Evolutionary conservation across 2,888 invertebrate genomes (phyloP), one percentile per base, ranked within the genome.

Genomic region (Stenotaenia linearis): DNA sequence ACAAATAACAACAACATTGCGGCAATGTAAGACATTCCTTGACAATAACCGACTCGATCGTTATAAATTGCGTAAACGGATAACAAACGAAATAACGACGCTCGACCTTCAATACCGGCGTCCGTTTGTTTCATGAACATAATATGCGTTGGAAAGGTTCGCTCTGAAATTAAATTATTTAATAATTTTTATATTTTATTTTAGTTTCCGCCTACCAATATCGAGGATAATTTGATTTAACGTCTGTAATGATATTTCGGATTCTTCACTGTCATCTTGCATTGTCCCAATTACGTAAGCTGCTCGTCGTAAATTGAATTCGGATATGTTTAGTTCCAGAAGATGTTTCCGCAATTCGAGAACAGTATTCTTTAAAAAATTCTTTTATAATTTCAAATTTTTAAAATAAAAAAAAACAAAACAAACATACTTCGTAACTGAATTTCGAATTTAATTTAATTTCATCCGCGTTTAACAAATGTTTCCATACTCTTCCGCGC

Each of bases 21-120:
- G 6, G 80, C 80, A 30, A 80, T 80, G 37, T 80, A 80, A 0
- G 80, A 80, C 80, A 80, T 80, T 75, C 80, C 80, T 50, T 80
- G 80, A 32, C 80, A 80, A 75, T 80, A 80, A 6, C 80, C 79
- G 21, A 79, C 78, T 1, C 23, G 12, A 15, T 30, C 37, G 28
- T 80, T 80, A 18, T 74, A 79, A 50, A 23, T 77, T 10, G 77
- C 75, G 32, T 80, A 80, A 18, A 77, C 74, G 7, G 79, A 79
- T 23, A 80, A 37, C n/a, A 80, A 78, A n/a, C 80, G 80, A 75
- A 80, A 80, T 21, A 80, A 50, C n/a, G 37, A 30, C 10, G 80
- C 80, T 25, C 78, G 45, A 9, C 79, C 78, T 75, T 80, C 80
- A 28, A 80, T 79, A 5, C 79, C 80, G 1, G 75, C 40, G 23